Evolutionary conservation across 2,888 invertebrate genomes (phyloP), one percentile per base, ranked within the genome.

Genomic region (Stegana nigrithorax): DNA sequence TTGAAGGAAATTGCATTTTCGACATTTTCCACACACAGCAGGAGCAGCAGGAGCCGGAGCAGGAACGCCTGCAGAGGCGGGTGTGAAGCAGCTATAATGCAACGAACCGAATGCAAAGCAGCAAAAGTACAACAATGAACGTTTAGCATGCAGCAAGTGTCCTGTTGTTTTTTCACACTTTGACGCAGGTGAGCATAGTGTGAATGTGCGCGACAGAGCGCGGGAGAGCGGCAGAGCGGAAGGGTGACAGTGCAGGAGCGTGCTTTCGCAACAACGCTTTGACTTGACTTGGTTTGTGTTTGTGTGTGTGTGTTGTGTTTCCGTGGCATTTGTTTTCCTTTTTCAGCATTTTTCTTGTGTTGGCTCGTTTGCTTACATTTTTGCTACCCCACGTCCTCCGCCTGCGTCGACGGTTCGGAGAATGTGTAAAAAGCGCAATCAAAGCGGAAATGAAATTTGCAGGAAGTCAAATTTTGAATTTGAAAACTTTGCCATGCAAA

Each of bases 391-490:
- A 32, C 17, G 23, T 23, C n/a, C n/a, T 67, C 62, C 64, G 60
- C 19, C 29, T 59, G 44, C 36, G 21, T 56, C 29, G 26, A 50
- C 32, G 14, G 50, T 25, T 19, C 68, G 66, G 68, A 73, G 67
- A 70, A 73, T 73, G 70, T 77, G 74, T 70, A 76, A 76, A 78
- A 76, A 78, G 77, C 78, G 75, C 75, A 78, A 76, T 76, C 76
- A 78, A 78, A 77, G 76, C 76, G 76, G 76, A 76, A 76, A 76
- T 76, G 76, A 79, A 76, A 76, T 76, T 79, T 79, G 72, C 78
- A 77, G 76, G 75, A 77, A 77, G 77, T 72, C 57, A 64, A 59
- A 44, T 36, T 44, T 65, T 70, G 73, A 64, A 71, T 73, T 75
- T 73, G 71, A 78, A 78, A 42, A 57, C 14, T 26, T 42, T 47